A percentile compares a stretch with the other conserved stretches of the same genome.
Conservation (phyloP, 2,113 vertebrate species). For the pig (Sus scrofa) region DNA sequence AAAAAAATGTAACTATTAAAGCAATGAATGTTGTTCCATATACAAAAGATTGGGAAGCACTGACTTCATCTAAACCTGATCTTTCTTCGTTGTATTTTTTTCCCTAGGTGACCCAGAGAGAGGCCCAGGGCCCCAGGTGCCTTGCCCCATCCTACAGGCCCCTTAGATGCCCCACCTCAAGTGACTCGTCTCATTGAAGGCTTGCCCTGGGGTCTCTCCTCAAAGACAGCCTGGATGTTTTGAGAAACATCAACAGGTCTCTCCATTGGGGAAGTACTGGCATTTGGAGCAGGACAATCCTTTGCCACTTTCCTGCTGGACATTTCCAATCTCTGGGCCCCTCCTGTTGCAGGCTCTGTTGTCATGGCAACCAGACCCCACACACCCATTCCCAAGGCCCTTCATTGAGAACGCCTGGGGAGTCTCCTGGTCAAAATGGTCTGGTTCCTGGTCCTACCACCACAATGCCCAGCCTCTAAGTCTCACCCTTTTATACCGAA, state of each 20-base stretch:
- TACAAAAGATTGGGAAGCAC: background rate
- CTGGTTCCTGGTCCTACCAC: background rate
- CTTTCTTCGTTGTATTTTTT: background rate
- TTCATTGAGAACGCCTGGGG: background rate
- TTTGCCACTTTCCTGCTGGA: background rate
- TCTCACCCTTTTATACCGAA: background rate
- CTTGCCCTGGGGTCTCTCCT: background rate
- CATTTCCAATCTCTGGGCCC: background rate
- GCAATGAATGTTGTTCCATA: background rate
- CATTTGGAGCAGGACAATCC: background rate
- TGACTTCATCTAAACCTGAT: background rate
- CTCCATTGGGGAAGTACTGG: background rate
- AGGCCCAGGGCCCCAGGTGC: background rate
- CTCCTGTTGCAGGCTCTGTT: background rate
- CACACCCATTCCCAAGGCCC: background rate
- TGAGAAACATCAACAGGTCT: background rate
- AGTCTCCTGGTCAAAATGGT: background rate
- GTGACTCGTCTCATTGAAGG: background rate
- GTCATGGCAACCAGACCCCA: background rate
- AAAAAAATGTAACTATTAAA: background rate
- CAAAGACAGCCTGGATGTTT: background rate
- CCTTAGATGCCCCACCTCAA: background rate
- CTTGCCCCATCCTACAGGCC: fast-evolving
- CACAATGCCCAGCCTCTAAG: background rate
- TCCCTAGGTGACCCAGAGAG: background rate